phyloP scores from a whole-genome alignment of 2,888 invertebrate genomes.

The Apotomis capreana region DNA sequence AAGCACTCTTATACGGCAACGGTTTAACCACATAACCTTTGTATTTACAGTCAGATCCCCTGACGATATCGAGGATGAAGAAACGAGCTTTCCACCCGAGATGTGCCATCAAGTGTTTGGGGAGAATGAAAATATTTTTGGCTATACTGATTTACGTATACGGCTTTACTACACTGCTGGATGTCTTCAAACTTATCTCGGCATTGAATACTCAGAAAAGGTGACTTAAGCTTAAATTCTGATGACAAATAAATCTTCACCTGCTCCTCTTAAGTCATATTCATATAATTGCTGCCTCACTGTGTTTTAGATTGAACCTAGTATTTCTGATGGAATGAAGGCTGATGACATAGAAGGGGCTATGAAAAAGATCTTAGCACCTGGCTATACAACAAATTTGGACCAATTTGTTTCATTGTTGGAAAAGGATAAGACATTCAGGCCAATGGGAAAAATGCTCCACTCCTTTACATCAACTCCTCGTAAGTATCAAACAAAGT shows the following conservation, averaged over 20 bases:
- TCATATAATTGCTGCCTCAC: constrained; percentile 42
- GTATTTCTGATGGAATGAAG: constrained; percentile 83
- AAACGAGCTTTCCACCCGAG: constrained; percentile 87
- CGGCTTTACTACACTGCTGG: constrained; percentile 92
- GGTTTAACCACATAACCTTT: constrained; percentile 28
- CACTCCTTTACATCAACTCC: constrained; percentile 83
- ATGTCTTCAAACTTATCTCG: constrained; percentile 90
- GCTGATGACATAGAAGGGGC: constrained; percentile 90
- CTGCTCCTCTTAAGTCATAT: no score
- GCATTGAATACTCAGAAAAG: constrained; percentile 88
- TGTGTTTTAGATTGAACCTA: constrained; percentile 76
- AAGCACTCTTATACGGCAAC: background rate
- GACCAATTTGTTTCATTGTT: constrained; percentile 88
- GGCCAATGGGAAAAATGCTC: constrained; percentile 88
- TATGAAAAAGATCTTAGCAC: constrained; percentile 87
- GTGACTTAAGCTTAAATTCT: constrained; percentile 55
- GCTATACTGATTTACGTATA: constrained; percentile 92
- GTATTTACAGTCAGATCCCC: constrained; percentile 81
- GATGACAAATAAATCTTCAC: no score
- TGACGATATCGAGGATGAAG: constrained; percentile 86
- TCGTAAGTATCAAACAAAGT: constrained; percentile 56
- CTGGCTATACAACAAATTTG: constrained; percentile 87
- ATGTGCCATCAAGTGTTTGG: constrained; percentile 98
- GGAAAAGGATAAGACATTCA: constrained; percentile 89
- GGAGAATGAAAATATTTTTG: constrained; percentile 96